Evolutionary conservation across 2,113 vertebrate species (phyloP).

Genomic region (Peromyscus leucopus): DNA sequence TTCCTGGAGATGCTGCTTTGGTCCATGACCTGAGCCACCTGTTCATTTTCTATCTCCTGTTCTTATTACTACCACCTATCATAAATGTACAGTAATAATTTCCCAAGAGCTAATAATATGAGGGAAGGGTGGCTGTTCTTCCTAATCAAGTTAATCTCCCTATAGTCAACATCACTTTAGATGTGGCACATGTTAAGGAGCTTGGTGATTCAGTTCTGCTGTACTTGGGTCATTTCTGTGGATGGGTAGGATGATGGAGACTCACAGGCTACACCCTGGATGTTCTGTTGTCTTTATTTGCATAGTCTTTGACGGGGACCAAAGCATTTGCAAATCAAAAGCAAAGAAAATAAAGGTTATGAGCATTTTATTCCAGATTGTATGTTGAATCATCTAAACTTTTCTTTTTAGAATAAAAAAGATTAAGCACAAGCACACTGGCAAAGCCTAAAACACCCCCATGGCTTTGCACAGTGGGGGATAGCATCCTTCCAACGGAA

Average conservation of each 20-base stretch:
- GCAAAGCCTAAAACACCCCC: neutral
- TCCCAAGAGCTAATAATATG: neutral
- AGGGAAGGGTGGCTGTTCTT: neutral
- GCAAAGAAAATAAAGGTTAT: neutral
- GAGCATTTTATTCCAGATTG: neutral
- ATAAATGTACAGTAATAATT: neutral
- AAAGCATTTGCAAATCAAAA: conserved; percentile 18
- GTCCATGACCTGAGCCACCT: too few species aligned
- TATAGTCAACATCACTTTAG: neutral
- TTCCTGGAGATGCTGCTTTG: neutral
- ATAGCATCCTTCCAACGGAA: neutral
- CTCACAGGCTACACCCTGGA: neutral
- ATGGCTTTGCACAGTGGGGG: neutral
- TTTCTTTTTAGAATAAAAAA: neutral
- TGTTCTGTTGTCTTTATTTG: neutral
- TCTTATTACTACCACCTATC: neutral
- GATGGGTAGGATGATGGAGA: neutral
- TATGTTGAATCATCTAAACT: neutral
- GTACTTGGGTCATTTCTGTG: neutral
- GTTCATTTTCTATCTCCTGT: neutral
- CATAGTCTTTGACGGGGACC: neutral
- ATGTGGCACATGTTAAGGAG: neutral
- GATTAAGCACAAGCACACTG: neutral
- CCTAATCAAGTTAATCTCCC: neutral
- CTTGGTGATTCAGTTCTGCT: neutral